phyloP scores from a whole-genome alignment of 2,888 invertebrate genomes.

The Netelia melanura region DNA sequence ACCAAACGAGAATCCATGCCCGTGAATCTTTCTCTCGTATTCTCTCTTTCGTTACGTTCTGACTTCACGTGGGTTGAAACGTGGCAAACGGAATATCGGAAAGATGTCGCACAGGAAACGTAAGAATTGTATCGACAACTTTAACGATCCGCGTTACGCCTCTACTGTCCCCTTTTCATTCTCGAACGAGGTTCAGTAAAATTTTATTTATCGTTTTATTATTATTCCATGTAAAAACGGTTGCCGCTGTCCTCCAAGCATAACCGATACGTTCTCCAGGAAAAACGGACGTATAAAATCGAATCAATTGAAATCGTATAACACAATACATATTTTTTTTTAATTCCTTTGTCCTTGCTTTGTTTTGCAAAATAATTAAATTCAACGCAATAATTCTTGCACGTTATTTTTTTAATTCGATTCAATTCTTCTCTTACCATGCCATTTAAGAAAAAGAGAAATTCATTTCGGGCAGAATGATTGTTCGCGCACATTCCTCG shows the following conservation, averaged over 20 bases:
- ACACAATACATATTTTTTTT: too few relatives aligned
- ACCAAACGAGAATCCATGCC: conserved; percentile 48
- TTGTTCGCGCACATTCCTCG: conserved; percentile 25
- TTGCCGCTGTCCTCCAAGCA: too few relatives aligned
- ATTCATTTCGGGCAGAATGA: conserved; percentile 7
- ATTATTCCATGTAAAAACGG: neutral
- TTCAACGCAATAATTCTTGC: neutral
- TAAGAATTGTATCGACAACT: conserved; percentile 49
- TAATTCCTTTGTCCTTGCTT: neutral
- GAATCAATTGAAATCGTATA: too few relatives aligned
- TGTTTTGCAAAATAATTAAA: neutral
- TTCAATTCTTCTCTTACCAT: neutral
- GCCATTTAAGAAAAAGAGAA: neutral
- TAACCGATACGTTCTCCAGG: too few relatives aligned
- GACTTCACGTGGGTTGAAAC: conserved; percentile 48
- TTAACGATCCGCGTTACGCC: conserved; percentile 49
- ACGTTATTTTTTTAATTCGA: neutral
- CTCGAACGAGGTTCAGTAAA: neutral
- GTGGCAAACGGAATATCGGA: conserved; percentile 19
- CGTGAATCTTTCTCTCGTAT: neutral
- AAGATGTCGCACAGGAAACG: conserved; percentile 32
- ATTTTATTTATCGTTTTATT: conserved; percentile 33
- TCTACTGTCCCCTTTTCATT: conserved; percentile 18
- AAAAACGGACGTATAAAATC: too few relatives aligned
- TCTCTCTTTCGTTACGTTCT: conserved; percentile 1